Evolutionary conservation across 2,888 invertebrate species (phyloP), one percentile per base, ranked within the genome.

Genomic region (Pristionchus arcanus): DNA sequence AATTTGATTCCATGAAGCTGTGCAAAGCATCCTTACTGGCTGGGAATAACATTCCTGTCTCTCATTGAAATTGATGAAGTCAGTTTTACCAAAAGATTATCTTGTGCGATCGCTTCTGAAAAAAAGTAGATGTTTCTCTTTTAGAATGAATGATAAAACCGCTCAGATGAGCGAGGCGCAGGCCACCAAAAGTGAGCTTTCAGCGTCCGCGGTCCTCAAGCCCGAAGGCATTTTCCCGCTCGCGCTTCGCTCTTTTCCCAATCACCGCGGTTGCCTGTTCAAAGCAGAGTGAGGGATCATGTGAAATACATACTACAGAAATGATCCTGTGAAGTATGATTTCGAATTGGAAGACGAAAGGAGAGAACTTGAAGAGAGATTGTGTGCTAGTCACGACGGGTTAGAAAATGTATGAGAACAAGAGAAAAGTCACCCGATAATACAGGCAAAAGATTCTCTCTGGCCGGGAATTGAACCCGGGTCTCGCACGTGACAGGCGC

Each of bases 401-500:
- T 16, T 37, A 37, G 74, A 74, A 34, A 74, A 34, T 37, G 7
- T 2, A 19, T 21, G n/a, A 77, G n/a, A 28, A 49, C 4, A 25
- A 81, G 81, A n/a, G 49, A 81, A 49, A 34, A 81, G 1, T 5
- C 31, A 31, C n/a, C 28, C 34, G 5, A 9, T 4, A 49, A 81
- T 21, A 25, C 3, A 55, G 11, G 85, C 87, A 88, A 88, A 88
- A 88, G 19, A 49, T 87, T 87, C 92, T 92, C 92, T 93, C 92
- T 91, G 92, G 92, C 92, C 92, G 92, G 92, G 92, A 91, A 92
- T 92, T 91, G 91, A 92, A 92, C 92, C 92, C 91, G 92, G 92
- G 92, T 92, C 92, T 92, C 92, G 92, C 92, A 92, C 90, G 92
- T 92, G 92, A 92, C 92, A 92, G 92, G 90, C 92, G 92, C 92